Conservation (phyloP, 2,113 vertebrate species). For the Acrocephalus kingi region DNA sequence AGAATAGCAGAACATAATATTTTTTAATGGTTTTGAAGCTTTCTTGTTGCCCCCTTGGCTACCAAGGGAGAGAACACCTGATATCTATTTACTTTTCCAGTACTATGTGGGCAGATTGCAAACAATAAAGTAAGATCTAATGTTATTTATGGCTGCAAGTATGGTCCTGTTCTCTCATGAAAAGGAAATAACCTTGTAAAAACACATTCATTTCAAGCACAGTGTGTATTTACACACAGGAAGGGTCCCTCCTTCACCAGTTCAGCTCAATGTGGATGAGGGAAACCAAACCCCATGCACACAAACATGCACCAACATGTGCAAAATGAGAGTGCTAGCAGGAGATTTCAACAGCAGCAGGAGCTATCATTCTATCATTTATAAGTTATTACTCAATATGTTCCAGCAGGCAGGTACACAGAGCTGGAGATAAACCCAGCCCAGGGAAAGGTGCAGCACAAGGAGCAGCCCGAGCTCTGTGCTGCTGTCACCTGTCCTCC, state of each 20-base stretch:
- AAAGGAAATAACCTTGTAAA: slow-evolving; percentile 28
- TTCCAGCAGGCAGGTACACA: neutral
- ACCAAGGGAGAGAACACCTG: neutral
- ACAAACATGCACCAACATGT: neutral
- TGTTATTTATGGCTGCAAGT: slow-evolving; percentile 18
- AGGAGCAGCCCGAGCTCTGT: neutral
- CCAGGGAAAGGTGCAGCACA: neutral
- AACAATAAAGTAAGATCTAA: neutral
- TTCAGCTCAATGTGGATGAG: neutral
- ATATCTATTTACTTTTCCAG: neutral
- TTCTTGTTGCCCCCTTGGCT: neutral
- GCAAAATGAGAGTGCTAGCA: neutral
- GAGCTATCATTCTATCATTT: neutral
- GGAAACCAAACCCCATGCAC: neutral
- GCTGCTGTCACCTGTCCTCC: neutral
- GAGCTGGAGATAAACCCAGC: neutral
- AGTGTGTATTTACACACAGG: slow-evolving; percentile 18
- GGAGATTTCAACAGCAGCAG: neutral
- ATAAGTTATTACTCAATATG: neutral
- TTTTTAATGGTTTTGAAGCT: neutral
- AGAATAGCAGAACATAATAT: neutral
- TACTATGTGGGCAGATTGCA: neutral
- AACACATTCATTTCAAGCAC: neutral
- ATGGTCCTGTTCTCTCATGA: slow-evolving; percentile 1
- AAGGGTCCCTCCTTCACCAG: slow-evolving; percentile 5